phyloP scores from a whole-genome alignment of 2,113 vertebrate genomes.

The Lutjanus erythropterus region DNA sequence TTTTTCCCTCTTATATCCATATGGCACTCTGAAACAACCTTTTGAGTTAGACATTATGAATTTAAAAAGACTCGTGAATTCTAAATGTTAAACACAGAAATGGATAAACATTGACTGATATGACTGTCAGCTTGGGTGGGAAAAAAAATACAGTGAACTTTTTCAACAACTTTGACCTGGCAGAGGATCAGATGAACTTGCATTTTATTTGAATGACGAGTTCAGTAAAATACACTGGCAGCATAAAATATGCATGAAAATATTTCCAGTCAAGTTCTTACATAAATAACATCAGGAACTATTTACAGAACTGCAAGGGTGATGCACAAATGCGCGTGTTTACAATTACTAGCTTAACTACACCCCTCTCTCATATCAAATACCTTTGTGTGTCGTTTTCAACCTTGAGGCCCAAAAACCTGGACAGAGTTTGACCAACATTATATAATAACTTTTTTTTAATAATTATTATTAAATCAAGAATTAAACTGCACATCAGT shows the following conservation, averaged over 20 bases:
- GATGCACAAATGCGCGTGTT: not conserved
- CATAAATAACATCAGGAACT: conserved; percentile 11
- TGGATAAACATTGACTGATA: not conserved
- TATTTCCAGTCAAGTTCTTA: not conserved
- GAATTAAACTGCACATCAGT: not conserved
- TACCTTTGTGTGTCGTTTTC: not conserved
- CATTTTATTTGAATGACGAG: not conserved
- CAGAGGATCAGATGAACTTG: not conserved
- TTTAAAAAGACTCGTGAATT: too few species aligned
- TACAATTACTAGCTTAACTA: not conserved
- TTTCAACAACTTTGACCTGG: not conserved
- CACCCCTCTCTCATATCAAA: conserved; percentile 6
- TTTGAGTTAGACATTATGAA: too few species aligned
- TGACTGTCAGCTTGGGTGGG: not conserved
- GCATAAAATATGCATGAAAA: not conserved
- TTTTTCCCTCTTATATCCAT: too few species aligned
- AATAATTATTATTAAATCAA: too few species aligned
- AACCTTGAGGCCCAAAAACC: not conserved
- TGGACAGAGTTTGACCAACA: not conserved
- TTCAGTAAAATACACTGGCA: not conserved
- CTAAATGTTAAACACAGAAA: too few species aligned
- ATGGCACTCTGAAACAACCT: too few species aligned
- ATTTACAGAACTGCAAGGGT: conserved; percentile 1
- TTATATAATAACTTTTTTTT: not conserved
- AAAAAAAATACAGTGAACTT: not conserved